Evolutionary conservation across 2,113 vertebrate species (phyloP).

Genomic region (Telmatochromis sp.): DNA sequence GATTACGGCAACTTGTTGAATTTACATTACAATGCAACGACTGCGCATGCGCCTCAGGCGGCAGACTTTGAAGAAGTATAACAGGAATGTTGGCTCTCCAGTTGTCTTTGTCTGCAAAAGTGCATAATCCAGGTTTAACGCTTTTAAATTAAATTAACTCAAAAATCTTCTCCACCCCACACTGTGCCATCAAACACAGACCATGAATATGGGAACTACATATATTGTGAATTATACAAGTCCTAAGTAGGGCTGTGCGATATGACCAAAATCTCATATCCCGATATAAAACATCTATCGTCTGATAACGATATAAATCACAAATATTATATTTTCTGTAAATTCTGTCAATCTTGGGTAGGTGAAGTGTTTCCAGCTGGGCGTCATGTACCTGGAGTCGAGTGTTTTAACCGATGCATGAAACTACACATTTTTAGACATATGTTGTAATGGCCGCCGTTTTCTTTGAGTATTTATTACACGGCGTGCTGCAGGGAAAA

Average conservation of each 20-base stretch:
- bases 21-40: neutral
- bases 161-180: neutral
- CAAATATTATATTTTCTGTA: neutral
- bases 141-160: neutral
- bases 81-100: neutral
- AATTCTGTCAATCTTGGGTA: neutral
- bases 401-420: neutral
- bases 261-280: neutral
- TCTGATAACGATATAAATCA: neutral
- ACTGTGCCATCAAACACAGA: neutral
- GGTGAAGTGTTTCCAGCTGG: neutral
- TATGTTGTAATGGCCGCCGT: accelerated
- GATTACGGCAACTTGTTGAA: neutral
- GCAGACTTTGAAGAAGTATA: neutral
- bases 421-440: neutral
- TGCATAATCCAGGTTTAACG: neutral
- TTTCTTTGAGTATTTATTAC: neutral
- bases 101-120: neutral
- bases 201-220: neutral
- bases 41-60: neutral
- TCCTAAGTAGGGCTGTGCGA: neutral
- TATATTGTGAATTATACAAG: neutral
- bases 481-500: accelerated
- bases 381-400: neutral
- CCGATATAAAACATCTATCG: neutral